Percentiles rank a stretch among this genome's conserved stretches.
These are phyloP conservation scores for Upupa epops DNA, from an alignment of 2,113 vertebrate species.

Conservation along the genomic window DNA sequence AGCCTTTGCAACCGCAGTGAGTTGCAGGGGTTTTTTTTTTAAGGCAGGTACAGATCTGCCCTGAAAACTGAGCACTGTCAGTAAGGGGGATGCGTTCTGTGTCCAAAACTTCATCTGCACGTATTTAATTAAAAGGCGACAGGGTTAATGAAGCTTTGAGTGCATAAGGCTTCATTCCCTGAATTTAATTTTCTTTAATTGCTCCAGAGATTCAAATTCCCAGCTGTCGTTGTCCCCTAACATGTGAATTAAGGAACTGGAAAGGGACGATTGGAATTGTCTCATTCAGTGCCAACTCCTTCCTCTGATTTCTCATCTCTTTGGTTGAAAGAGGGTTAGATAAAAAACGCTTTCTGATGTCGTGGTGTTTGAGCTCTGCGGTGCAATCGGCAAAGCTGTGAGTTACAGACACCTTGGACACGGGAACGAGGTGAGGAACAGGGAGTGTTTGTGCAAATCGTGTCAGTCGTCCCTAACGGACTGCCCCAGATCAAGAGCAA, in stretches of 20 bases:
- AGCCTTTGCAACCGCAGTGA: neutral
- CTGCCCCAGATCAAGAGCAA: neutral
- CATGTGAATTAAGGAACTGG: conserved; percentile 33
- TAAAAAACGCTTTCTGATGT: neutral
- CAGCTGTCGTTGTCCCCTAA: conserved; percentile 45
- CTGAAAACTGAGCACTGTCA: neutral
- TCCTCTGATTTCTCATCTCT: neutral
- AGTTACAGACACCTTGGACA: neutral
- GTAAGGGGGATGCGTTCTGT: conserved; percentile 10
- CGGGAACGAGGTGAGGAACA: neutral
- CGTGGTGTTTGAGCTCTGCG: neutral
- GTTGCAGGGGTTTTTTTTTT: neutral
- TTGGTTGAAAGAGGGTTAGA: neutral
- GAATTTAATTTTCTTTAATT: conserved; percentile 75
- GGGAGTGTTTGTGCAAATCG: neutral
- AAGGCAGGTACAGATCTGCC: neutral
- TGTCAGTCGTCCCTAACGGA: neutral
- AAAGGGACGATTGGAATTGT: neutral
- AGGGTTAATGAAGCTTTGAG: conserved; percentile 74
- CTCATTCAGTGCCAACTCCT: conserved; percentile 1
- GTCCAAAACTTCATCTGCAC: conserved; percentile 35
- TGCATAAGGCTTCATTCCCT: conserved; percentile 60
- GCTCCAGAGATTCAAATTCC: conserved; percentile 61
- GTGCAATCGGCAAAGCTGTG: neutral
- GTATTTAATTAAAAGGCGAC: conserved; percentile 70